phyloP scores from a whole-genome alignment of 2,797 vertebrate species.

The Orestias chungarensis region DNA sequence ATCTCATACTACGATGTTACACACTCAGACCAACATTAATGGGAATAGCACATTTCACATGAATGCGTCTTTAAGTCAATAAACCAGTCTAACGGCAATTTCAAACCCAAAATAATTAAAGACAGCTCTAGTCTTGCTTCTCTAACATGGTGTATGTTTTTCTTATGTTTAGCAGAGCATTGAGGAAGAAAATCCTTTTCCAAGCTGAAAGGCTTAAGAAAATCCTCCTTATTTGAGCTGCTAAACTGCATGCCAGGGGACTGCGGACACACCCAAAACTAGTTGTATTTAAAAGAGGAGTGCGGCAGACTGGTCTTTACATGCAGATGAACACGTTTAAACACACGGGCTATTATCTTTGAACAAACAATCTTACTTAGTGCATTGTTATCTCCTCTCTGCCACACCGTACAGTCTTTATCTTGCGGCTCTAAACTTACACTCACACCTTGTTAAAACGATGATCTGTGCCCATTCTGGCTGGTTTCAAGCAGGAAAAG shows the following conservation, averaged over 20 bases:
- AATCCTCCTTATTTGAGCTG: constrained; percentile 18
- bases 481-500: constrained; percentile 26
- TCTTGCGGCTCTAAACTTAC: constrained; percentile 12
- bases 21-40: background rate
- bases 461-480: background rate
- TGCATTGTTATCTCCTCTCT: constrained; percentile 9
- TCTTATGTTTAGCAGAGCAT: background rate
- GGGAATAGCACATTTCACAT: background rate
- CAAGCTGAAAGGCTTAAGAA: constrained; percentile 16
- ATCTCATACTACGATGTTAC: background rate
- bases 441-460: constrained; percentile 21
- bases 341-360: background rate
- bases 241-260: constrained; percentile 27
- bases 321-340: constrained; percentile 19
- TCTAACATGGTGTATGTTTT: background rate
- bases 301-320: constrained; percentile 38
- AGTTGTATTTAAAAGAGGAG: constrained; percentile 22
- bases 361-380: background rate
- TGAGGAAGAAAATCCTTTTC: constrained; percentile 11
- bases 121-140: constrained; percentile 5
- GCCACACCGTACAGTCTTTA: constrained; percentile 3
- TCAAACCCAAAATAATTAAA: constrained; percentile 9
- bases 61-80: background rate
- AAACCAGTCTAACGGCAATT: background rate
- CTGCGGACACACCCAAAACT: constrained; percentile 50